A percentile compares a stretch with the other conserved stretches of the same genome.
Conservation (phyloP, 1,140 invertebrate species). For the Thaumetopoea pityocampa region DNA sequence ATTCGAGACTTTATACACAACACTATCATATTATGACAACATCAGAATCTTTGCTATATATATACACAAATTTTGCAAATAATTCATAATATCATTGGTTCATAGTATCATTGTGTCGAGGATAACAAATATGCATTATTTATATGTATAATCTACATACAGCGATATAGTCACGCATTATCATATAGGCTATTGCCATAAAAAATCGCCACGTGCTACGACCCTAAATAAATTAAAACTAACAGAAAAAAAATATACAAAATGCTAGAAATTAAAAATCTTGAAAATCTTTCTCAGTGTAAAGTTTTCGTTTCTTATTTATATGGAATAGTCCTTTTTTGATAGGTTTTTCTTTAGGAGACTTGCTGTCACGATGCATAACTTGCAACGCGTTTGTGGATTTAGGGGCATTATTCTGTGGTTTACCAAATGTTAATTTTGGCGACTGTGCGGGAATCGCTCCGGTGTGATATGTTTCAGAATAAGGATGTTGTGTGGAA, state of each 20-base stretch:
- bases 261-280: constrained; percentile 35
- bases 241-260: background rate
- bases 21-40: too few relatives aligned
- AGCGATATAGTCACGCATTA: too few relatives aligned
- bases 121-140: too few relatives aligned
- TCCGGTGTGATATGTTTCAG: constrained; percentile 20
- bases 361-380: constrained; percentile 39
- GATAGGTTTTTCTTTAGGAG: constrained; percentile 24
- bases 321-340: constrained; percentile 64
- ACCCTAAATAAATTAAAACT: constrained; percentile 6
- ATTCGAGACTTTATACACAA: too few relatives aligned
- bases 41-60: too few relatives aligned
- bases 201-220: background rate
- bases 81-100: too few relatives aligned
- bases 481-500: constrained; percentile 31
- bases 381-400: constrained; percentile 41
- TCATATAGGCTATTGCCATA: background rate
- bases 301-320: constrained; percentile 65
- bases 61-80: too few relatives aligned
- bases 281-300: constrained; percentile 56
- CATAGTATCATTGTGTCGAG: too few relatives aligned
- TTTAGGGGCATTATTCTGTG: constrained; percentile 32
- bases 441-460: too few relatives aligned
- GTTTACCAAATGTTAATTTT: constrained; percentile 10
- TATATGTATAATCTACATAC: too few relatives aligned